These are phyloP conservation scores for Dasysyrphus tricinctus DNA, from an alignment of 2,888 invertebrate species.

Conservation along the genomic window DNA sequence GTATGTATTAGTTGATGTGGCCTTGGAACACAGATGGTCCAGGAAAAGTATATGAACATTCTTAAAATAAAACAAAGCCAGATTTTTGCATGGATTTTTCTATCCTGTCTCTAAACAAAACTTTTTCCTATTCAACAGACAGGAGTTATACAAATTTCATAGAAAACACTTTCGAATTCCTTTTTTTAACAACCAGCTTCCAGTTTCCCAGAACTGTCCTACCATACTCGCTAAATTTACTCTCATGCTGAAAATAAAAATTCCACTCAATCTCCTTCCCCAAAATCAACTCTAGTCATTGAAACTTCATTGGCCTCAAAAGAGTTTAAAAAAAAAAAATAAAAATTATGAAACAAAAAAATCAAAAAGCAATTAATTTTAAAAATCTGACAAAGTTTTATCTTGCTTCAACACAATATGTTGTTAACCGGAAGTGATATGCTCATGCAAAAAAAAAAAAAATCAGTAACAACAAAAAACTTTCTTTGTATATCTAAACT, in stretches of 20 bases:
- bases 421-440: slow-evolving; percentile 10
- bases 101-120: too few relatives aligned
- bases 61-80: too few relatives aligned
- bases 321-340: neutral
- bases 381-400: slow-evolving; percentile 21
- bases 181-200: too few relatives aligned
- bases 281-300: neutral
- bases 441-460: neutral
- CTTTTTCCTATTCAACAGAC: too few relatives aligned
- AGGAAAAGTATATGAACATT: too few relatives aligned
- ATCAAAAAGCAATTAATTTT: slow-evolving; percentile 12
- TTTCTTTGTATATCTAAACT: neutral
- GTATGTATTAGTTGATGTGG: too few relatives aligned
- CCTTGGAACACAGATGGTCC: too few relatives aligned
- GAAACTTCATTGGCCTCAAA: neutral
- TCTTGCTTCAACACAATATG: slow-evolving; percentile 20
- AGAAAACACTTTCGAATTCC: too few relatives aligned
- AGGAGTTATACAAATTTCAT: too few relatives aligned
- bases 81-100: too few relatives aligned
- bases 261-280: neutral
- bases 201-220: too few relatives aligned
- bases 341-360: neutral
- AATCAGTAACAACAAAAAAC: neutral
- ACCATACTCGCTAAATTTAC: too few relatives aligned
- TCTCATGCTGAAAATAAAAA: neutral